Base-by-base conservation (phyloP, 2,888 invertebrate species). In the Drosophila putrida region DNA sequence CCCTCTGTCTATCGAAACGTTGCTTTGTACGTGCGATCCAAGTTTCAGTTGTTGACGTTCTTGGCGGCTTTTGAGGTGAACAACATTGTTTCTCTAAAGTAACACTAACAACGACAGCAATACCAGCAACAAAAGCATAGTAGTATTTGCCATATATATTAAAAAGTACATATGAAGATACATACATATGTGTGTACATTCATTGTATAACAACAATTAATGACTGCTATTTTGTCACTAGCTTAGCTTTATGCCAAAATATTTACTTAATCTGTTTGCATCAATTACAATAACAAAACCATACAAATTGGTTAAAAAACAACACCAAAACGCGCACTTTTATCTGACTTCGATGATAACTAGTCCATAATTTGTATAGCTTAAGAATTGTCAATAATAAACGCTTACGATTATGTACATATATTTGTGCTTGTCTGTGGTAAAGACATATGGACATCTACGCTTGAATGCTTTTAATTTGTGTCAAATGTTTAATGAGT, bases 61-160 rank as follows among this genome's bases (percentile, higher is more conserved):
- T 86, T 85, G 85, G 87, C 74, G 88, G 89, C 87, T 89, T 87
- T 89, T 90, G 90, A 90, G 90, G 90, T 88, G 90, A 90, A 90
- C 90, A 88, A 80, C 90, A 86, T 88, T 86, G 82, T 75, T 72
- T 67, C 51, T 73, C 57, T 58, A 47, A 57, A 54, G 46, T 51
- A 61, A 35, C n/a, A 64, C 28, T 35, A 63, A 41, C 35, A 79
- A 66, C 50, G 78, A 49, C 46, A 57, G 54, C 66, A 68, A 2
- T 8, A 31, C 8, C 31, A 6, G 31, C 31, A 31, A 6, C 31
- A 31, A 31, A 6, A 31, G 62, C 74, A 61, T 65, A 71, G 58
- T 83, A 66, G 84, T 71, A 80, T 76, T 86, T 78, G 74, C 82
- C 86, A 83, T 82, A 80, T 65, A 69, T 62, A 77, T 77, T 76